A percentile compares a stretch with the other conserved stretches of the same genome.
These are phyloP conservation scores for Psittacara wagleri DNA, from an alignment of 2,113 vertebrate species.

Conservation along the genomic window DNA sequence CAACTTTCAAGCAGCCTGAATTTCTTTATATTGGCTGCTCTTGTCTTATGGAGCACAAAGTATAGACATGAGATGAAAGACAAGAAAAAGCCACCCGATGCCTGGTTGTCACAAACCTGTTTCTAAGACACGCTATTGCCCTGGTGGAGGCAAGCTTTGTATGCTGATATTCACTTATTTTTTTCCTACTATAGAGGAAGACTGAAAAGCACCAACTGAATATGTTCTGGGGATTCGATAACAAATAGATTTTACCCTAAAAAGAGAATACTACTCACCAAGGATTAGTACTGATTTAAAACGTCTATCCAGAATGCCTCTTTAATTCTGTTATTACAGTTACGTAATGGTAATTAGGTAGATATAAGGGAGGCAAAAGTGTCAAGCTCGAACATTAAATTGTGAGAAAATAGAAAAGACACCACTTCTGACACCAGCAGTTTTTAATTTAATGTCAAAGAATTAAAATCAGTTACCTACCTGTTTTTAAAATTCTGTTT, in stretches of 20 bases:
- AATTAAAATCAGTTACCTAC: neutral
- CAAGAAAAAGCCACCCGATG: neutral
- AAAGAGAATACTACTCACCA: neutral
- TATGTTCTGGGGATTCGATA: accelerated
- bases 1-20: neutral
- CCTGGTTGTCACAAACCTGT: neutral
- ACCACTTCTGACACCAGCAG: neutral
- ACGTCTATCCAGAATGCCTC: neutral
- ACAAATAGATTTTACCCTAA: neutral
- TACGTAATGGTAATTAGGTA: neutral
- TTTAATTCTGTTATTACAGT: neutral
- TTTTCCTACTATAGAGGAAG: neutral
- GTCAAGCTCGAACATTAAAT: neutral
- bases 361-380: neutral
- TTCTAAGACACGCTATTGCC: neutral
- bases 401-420: neutral
- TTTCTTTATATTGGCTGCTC: neutral
- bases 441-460: neutral
- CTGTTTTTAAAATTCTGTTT: neutral
- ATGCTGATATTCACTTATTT: accelerated
- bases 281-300: neutral
- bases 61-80: neutral
- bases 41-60: neutral
- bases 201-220: accelerated
- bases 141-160: neutral